Evolutionary conservation across 2,113 vertebrate species (phyloP), one percentile per base, ranked within the genome.

Genomic region (Rhinolophus sinicus): DNA sequence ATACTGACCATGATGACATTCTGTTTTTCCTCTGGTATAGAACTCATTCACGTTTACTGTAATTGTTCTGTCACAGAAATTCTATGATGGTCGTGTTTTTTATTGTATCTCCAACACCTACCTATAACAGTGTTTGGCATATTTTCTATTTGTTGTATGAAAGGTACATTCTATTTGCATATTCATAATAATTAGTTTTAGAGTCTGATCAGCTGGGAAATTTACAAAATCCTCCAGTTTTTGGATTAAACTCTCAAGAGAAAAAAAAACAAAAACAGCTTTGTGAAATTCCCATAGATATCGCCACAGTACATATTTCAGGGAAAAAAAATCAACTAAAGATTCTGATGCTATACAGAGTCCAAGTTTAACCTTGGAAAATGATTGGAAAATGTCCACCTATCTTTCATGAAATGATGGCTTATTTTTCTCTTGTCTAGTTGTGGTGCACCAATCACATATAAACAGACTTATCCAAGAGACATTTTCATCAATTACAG

Each of bases 371-470:
- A 87, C 18, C 12, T 90, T 28, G 50, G 72, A 93, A 97, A 98
- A 97, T 90, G 33, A 97, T 62, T 76, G 12, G 69, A 97, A 94
- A 96, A 84, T 93, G 33, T 92, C 81, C 26, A 89, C 76, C 21
- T 18, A 52, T 97, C 87, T 88, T 97, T 97, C 75, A 78, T 95
- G 56, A 95, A 95, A 97, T 44, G 52, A 89, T 95, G 50, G 88
- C 94, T 97, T 97, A 58, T 91, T 93, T 97, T 98, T 97, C 33
- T 90, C 91, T 56, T 92, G 87, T 96, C 87, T 88, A 40, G 94
- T 30, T 6, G 1, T 33, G 82, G 12, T 93, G 2, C 81, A 97
- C 88, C 80, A 96, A 83, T 97, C 60, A 93, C 58, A 56, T 85
- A 72, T 35, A 95, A 80, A 69, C 69, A 97, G 67, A 87, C 93